Evolutionary conservation across 2,113 vertebrate genomes (phyloP).

Genomic region (Chaetorhynchus papuensis): DNA sequence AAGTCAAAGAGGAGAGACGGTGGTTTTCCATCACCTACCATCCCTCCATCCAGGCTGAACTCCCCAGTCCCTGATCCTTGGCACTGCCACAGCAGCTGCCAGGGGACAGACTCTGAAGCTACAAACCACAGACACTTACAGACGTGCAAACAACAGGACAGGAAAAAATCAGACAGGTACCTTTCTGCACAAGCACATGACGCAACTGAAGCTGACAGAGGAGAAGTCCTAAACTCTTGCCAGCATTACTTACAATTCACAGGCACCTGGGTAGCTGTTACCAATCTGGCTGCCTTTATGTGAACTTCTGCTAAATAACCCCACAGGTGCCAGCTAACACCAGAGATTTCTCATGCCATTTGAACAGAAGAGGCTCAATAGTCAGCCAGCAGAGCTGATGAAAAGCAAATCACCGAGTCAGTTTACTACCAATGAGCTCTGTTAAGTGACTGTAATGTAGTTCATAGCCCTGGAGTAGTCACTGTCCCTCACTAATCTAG

Average conservation of each 20-base stretch:
- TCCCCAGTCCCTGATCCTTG: not conserved
- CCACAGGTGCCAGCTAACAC: not conserved
- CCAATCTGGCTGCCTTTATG: not conserved
- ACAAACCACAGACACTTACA: not conserved
- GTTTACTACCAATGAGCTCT: constrained; percentile 36
- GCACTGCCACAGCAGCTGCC: not conserved
- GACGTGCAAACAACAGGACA: not conserved
- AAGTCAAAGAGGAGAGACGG: not conserved
- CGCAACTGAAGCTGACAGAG: not conserved
- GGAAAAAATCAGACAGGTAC: not conserved
- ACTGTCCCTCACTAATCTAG: constrained; percentile 40
- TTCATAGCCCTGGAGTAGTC: constrained; percentile 33
- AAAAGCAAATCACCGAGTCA: constrained; percentile 29
- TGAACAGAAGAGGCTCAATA: not conserved
- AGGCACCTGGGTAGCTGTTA: not conserved
- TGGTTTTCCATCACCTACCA: not conserved
- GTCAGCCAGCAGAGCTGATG: constrained; percentile 17
- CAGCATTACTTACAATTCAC: not conserved
- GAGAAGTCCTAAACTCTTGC: not conserved
- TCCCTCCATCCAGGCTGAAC: not conserved
- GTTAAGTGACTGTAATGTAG: constrained; percentile 44
- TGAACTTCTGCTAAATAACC: constrained; percentile 1
- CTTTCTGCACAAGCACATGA: not conserved
- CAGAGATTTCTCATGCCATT: not conserved
- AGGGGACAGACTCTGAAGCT: not conserved